A percentile compares a stretch with the other conserved stretches of the same genome.
These are phyloP conservation scores for Bombus affinis DNA, from an alignment of 1,140 invertebrate species.

Conservation along the genomic window DNA sequence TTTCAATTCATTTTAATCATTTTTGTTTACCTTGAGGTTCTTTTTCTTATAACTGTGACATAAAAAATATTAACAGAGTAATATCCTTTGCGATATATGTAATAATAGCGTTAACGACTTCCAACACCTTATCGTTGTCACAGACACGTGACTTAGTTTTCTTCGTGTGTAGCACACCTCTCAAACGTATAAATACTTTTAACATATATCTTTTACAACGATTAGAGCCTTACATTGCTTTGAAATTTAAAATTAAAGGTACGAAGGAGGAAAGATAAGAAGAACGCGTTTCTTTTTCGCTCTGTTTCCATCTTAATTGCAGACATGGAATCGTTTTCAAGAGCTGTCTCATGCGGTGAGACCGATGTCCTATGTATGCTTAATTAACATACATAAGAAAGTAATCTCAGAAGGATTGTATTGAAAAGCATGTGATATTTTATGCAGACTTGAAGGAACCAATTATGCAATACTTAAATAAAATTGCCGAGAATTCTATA, in stretches of 20 bases:
- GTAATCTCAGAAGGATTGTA: neutral
- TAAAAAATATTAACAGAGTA: neutral
- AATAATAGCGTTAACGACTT: neutral
- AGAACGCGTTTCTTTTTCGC: neutral
- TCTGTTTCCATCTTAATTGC: neutral
- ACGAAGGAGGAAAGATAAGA: neutral
- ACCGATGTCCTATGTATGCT: too few species aligned
- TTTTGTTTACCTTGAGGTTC: neutral
- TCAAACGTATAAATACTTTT: neutral
- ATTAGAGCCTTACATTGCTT: conserved; percentile 8
- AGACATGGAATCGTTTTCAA: neutral
- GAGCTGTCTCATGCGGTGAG: neutral
- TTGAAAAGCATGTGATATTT: neutral
- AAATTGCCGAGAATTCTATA: too few species aligned
- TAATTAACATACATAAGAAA: neutral
- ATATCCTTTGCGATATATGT: neutral
- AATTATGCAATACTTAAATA: too few species aligned
- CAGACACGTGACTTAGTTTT: neutral
- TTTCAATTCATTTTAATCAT: neutral
- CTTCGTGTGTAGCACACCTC: neutral
- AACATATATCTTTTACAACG: neutral
- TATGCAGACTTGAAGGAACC: neutral
- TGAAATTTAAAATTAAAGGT: neutral
- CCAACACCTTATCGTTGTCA: neutral
- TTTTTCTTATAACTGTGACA: neutral